Base-by-base conservation (phyloP, 2,888 invertebrate species). In the Zaprionus lineosus region DNA sequence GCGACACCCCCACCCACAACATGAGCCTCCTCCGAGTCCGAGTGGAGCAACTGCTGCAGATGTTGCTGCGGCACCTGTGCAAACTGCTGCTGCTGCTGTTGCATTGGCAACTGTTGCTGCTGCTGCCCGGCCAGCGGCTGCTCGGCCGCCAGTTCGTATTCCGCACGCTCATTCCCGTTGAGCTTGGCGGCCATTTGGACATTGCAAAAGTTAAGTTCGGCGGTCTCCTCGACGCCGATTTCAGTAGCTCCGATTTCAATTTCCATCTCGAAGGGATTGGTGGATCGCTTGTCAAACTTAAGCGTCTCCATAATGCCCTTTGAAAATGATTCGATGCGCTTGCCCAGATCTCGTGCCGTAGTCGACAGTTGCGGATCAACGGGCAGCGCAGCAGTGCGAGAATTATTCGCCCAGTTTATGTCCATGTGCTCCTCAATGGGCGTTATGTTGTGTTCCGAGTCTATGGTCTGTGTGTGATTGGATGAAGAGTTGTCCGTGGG, bases 401-500 rank as follows among this genome's bases (percentile, higher is more conserved):
- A 89, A 50, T 89, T 89, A 21, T 90, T 90, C 0, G 90, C 88
- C 90, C 90, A 90, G 36, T 90, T 89, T 1, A 90, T 89, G 37
- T 90, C 90, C 84, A 90, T 88, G 52, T 90, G 90, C 59, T 90
- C 90, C 71, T 90, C 90, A 36, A 90, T 90, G 8, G 90, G 90
- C 3, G 90, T 90, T 24, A 90, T 90, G 58, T 90, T 90, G 63
- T 90, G 90, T 61, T 90, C 90, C 3, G 90, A 90, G 46, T 90
- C 90, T 31, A 90, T 88, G 31, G 90, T 90, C 71, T 90, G 90
- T 2, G 90, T 90, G 41, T 90, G 90, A 74, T 90, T 90, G 1
- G 90, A 90, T 0, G 90, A 90, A 0, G 90, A 90, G 53, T 90
- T 90, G 65, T 93, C 93, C 31, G 93, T 93, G 0, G 92, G 92